Base-by-base conservation (phyloP, 2,797 vertebrate species). In the Bufotes viridis region DNA sequence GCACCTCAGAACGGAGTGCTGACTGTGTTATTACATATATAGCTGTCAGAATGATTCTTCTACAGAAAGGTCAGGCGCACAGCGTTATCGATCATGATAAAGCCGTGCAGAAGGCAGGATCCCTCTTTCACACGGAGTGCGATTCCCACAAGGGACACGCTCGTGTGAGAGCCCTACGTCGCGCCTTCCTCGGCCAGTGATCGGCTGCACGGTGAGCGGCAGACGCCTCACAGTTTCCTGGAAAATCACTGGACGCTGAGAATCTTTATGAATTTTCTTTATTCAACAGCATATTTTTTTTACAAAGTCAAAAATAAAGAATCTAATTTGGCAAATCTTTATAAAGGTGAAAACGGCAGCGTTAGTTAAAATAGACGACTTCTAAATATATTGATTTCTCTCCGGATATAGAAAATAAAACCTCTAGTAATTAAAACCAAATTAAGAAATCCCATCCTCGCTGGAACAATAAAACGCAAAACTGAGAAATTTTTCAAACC, bases 301-400 rank as follows among this genome's bases (percentile, higher is more conserved):
- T 92, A 94, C 91, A 95, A 95, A 95, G 93, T 93, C 93, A 97
- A 97, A 98, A 95, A 98, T 97, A 97, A 96, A 96, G 96, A 94
- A 92, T 95, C 95, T 94, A 93, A 93, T 96, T 97, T 97, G 96
- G 97, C 97, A 98, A 98, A 96, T 96, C 93, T 93, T 95, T 95
- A 95, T 93, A 92, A 96, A 95, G 93, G 96, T 72, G 92, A 94
- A 92, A 91, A 91, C 96, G 97, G 97, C 97, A 97, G 97, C 91
- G 94, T 96, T 96, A 96, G 92, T 94, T 94, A 96, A 95, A 97
- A 95, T 92, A 95, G 91, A 95, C 85, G 84, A 91, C 93, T 93
- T 94, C 94, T 94, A 95, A 94, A 94, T 92, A 95, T 65, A 95
- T 96, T 96, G 95, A 96, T 96, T 93, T 95, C 93, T 84, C 93